Evolutionary conservation across 2,797 vertebrate species (phyloP).

Genomic region (Mus minutoides): DNA sequence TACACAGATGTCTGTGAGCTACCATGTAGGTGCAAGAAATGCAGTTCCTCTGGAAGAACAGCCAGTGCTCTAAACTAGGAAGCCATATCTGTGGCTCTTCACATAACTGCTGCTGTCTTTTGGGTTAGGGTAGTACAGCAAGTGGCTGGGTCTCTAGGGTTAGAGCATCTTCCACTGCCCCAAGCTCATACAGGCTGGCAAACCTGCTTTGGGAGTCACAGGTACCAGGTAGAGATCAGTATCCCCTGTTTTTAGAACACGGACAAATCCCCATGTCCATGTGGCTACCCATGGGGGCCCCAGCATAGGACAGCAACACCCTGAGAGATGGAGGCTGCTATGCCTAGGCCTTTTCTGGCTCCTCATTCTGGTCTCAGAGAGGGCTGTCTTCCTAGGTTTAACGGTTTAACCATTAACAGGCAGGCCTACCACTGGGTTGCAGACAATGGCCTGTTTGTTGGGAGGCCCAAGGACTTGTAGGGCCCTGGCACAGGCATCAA

Average conservation of each 20-base stretch:
- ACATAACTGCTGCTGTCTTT: rapidly evolving
- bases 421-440: constrained; percentile 57
- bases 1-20: not conserved
- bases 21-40: not conserved
- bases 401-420: constrained; percentile 91
- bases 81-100: not conserved
- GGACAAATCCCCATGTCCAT: rapidly evolving
- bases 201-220: rapidly evolving
- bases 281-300: not conserved
- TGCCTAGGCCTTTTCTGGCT: not conserved
- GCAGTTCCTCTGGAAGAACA: not conserved
- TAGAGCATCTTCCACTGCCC: not conserved
- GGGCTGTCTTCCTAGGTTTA: constrained; percentile 80
- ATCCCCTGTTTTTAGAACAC: not conserved
- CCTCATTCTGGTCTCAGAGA: constrained; percentile 27
- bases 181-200: not conserved
- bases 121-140: rapidly evolving
- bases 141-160: not conserved
- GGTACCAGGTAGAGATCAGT: rapidly evolving
- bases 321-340: not conserved
- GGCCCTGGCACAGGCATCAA: constrained; percentile 93
- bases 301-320: not conserved
- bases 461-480: constrained; percentile 84
- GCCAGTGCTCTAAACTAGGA: too few relatives aligned
- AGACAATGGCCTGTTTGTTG: constrained; percentile 90